Conservation (phyloP, 2,888 invertebrate species). For the Cephus rjabovi region DNA sequence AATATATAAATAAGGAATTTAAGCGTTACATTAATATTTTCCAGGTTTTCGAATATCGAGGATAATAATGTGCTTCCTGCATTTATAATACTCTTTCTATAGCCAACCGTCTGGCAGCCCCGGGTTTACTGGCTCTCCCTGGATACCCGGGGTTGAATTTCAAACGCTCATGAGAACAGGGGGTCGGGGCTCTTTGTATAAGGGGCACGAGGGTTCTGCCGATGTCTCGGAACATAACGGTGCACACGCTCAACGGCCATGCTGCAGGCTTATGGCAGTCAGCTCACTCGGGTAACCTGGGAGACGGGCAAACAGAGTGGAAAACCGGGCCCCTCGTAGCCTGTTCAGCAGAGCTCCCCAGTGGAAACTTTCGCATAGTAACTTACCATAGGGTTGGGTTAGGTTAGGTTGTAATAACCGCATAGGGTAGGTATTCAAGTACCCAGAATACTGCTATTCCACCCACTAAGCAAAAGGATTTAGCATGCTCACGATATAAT, state of each 20-base stretch:
- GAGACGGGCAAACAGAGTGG: conserved; percentile 35
- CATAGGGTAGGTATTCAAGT: neutral
- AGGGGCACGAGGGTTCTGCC: conserved; percentile 52
- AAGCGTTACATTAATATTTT: neutral
- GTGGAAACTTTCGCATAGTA: conserved; percentile 2
- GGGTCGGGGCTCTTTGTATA: conserved; percentile 51
- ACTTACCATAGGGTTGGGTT: neutral
- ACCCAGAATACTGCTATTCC: neutral
- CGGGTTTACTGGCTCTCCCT: conserved; percentile 16
- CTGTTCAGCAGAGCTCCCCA: conserved; percentile 15
- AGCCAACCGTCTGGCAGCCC: conserved; percentile 30
- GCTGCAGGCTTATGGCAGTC: conserved; percentile 57
- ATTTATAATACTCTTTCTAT: conserved; percentile 35
- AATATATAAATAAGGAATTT: neutral
- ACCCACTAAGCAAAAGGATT: neutral
- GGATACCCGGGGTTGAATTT: conserved; percentile 58
- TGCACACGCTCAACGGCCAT: conserved; percentile 49
- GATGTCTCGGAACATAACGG: conserved; percentile 56
- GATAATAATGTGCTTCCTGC: conserved; percentile 16
- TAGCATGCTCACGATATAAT: neutral
- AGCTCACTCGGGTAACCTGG: conserved; percentile 27
- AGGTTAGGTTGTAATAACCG: conserved; percentile 12
- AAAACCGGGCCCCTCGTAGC: conserved; percentile 45
- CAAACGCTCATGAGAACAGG: conserved; percentile 57
- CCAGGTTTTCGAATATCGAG: neutral